Percentiles rank a stretch among this genome's conserved stretches.
Evolutionary conservation across 2,113 vertebrate genomes (phyloP).

Genomic region (Pseudorhombus dupliciocellatus): DNA sequence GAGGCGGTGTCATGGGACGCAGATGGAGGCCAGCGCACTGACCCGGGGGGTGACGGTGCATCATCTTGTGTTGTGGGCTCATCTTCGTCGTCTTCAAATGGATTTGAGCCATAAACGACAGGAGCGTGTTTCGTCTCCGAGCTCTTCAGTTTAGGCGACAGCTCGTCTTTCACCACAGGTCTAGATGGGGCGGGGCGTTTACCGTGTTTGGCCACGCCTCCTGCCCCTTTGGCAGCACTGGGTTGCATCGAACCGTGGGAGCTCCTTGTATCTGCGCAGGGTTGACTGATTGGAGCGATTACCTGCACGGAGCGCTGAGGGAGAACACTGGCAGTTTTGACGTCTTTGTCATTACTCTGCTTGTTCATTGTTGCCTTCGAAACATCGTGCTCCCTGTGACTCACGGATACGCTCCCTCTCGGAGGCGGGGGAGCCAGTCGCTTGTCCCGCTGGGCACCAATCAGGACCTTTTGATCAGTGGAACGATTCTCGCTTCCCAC

Average conservation of each 20-base stretch:
- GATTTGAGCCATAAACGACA: constrained; percentile 42
- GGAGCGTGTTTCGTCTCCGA: constrained; percentile 7
- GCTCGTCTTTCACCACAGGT: constrained; percentile 41
- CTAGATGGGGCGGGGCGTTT: constrained; percentile 69
- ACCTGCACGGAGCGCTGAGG: constrained; percentile 42
- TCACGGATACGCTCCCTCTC: constrained; percentile 27
- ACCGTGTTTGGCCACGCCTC: constrained; percentile 22
- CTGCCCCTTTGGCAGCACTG: background rate
- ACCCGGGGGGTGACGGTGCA: background rate
- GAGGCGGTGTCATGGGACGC: constrained; percentile 1
- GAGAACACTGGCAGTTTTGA: constrained; percentile 42
- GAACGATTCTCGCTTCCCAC: background rate
- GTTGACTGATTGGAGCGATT: constrained; percentile 33
- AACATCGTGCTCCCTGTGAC: constrained; percentile 18
- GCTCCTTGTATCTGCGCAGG: constrained; percentile 22
- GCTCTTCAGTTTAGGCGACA: constrained; percentile 7
- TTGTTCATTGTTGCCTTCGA: constrained; percentile 18
- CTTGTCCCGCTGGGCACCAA: constrained; percentile 47
- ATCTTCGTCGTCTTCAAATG: constrained; percentile 57
- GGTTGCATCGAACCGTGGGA: constrained; percentile 9
- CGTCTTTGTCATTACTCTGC: constrained; percentile 43
- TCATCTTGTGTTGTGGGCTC: constrained; percentile 20
- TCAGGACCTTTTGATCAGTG: constrained; percentile 34
- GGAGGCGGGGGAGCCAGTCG: constrained; percentile 74
- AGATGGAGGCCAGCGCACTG: constrained; percentile 1